Base-by-base conservation (phyloP, 2,888 invertebrate species). In the Hirudinaria manillensis region DNA sequence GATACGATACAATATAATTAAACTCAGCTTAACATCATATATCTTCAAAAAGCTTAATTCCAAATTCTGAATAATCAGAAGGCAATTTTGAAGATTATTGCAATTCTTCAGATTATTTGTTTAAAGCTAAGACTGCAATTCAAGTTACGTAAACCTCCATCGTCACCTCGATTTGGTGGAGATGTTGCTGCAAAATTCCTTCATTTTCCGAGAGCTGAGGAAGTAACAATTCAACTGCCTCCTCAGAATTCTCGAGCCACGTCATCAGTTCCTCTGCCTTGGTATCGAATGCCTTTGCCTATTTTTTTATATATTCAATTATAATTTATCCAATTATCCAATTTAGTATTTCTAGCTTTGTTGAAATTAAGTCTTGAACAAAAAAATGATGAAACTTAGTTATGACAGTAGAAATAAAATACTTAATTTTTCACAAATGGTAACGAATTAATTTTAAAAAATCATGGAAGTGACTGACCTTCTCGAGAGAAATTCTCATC, bases 181-280 rank as follows among this genome's bases (percentile, higher is more conserved):
- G 87, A 85, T 95, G 93, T 79, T 91, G 90, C 75, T 90, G 89
- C 0, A 95, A 91, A 68, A 92, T 90, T 70, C 90, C 90, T 83
- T 96, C 95, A 79, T 94, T 95, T 81, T 96, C 97, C 0, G 97
- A 94, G 73, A 93, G 87, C 65, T 91, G 90, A 68, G 94, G 94
- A 51, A 93, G 91, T 87, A 94, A 95, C n/a, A 29, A 10, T 95
- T 89, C 2, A 98, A 88, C 82, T 92, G 93, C 88, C 93, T 92
- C 61, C 86, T 98, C 97, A 0, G 95, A 95, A 85, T 95, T 94
- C 19, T 94, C 93, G 53, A 98, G 87, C 97, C 96, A 98, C 83
- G 97, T 95, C 61, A 98, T 89, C 0, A 98, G 88, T 87, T 93
- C 91, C 86, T 96, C 93, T n/a, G 96, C 94, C 0, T 92, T 91